A percentile compares a stretch with the other conserved stretches of the same genome.
Conservation (phyloP, 2,888 invertebrate species). For the Camptogramma bilineatum region DNA sequence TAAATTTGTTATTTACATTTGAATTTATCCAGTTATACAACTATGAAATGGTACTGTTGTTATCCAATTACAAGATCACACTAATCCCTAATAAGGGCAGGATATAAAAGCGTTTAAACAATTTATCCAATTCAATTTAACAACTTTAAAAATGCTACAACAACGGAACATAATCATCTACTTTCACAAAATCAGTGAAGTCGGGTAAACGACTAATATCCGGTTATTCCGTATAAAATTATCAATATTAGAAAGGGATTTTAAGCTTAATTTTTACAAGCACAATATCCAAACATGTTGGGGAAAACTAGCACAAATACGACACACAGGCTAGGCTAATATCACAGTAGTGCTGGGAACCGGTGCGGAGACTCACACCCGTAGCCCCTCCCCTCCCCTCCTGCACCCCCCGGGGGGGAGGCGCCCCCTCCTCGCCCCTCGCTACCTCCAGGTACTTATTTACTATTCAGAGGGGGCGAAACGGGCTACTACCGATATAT, state of each 20-base stretch:
- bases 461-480: slow-evolving; percentile 81
- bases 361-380: slow-evolving; percentile 65
- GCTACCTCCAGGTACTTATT: slow-evolving; percentile 70
- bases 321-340: slow-evolving; percentile 85
- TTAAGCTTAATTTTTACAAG: slow-evolving; percentile 73
- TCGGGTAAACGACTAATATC: slow-evolving; percentile 72
- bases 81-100: slow-evolving; percentile 60
- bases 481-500: slow-evolving; percentile 78
- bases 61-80: slow-evolving; percentile 46
- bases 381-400: slow-evolving; percentile 32
- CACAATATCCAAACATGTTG: slow-evolving; percentile 75
- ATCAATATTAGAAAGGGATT: slow-evolving; percentile 70
- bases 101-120: slow-evolving; percentile 65
- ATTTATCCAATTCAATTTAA: slow-evolving; percentile 56
- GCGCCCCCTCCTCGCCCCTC: slow-evolving; percentile 33
- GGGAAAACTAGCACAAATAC: slow-evolving; percentile 83
- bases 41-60: slow-evolving; percentile 53
- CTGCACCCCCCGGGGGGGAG: slow-evolving; percentile 28
- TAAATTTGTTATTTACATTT: slow-evolving; percentile 72
- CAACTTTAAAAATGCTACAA: slow-evolving; percentile 71
- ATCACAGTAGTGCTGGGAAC: slow-evolving; percentile 85
- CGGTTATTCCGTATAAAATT: slow-evolving; percentile 78
- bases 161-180: slow-evolving; percentile 64
- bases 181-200: slow-evolving; percentile 65
- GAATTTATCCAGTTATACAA: slow-evolving; percentile 51